A percentile compares a stretch with the other conserved stretches of the same genome.
Conservation (phyloP, 2,113 vertebrate genomes). For the Lanius ludovicianus region DNA sequence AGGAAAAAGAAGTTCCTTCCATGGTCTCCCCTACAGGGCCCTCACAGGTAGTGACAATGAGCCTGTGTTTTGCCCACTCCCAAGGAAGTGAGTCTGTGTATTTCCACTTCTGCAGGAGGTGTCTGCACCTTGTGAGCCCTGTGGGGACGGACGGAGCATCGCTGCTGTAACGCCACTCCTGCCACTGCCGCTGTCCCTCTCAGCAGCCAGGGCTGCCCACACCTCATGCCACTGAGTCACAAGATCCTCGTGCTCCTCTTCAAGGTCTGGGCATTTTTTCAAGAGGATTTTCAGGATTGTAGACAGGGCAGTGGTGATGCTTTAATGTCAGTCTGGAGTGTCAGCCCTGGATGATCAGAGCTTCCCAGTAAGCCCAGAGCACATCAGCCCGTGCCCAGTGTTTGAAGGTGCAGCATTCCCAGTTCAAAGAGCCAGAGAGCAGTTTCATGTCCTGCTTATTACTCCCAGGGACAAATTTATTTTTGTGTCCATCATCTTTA, state of each 20-base stretch:
- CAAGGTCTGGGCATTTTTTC: neutral
- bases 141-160: neutral
- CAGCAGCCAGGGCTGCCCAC: neutral
- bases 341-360: neutral
- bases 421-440: neutral
- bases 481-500: neutral
- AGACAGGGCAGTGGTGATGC: neutral
- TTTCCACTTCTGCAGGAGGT: neutral
- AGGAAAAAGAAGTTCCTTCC: neutral
- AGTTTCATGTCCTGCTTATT: neutral
- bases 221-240: neutral
- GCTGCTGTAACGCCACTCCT: neutral
- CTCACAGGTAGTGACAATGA: neutral
- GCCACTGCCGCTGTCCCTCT: fast-evolving
- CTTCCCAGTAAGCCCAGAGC: fast-evolving
- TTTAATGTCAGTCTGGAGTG: neutral
- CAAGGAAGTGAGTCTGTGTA: neutral
- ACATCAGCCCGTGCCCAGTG: neutral
- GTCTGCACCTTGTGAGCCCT: neutral
- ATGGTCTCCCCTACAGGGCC: neutral
- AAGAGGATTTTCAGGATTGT: constrained; percentile 1
- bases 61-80: neutral
- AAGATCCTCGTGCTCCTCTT: neutral
- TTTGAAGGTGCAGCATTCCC: neutral
- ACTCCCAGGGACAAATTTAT: neutral